These are phyloP conservation scores for Dendrocincla fuliginosa DNA, from an alignment of 2,797 vertebrate species.

Conservation along the genomic window DNA sequence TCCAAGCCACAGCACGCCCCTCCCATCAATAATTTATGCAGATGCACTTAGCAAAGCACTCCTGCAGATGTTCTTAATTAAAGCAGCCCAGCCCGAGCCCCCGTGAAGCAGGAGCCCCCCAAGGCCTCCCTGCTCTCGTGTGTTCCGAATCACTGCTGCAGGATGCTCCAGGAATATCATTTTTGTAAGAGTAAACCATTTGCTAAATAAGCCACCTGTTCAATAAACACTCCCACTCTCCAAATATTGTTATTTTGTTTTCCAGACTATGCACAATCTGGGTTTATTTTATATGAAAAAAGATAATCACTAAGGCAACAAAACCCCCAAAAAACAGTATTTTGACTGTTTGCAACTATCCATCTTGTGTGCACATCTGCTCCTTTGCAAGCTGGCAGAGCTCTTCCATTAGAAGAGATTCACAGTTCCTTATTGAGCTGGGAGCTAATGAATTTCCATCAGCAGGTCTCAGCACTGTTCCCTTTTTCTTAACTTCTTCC, in stretches of 20 bases:
- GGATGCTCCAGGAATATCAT: background rate
- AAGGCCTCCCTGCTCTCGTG: background rate
- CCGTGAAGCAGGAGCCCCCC: background rate
- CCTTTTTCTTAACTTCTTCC: background rate
- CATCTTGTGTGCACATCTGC: slow-evolving; percentile 61
- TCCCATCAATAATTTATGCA: background rate
- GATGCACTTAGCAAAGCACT: background rate
- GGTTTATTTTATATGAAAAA: slow-evolving; percentile 56
- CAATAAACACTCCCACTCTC: slow-evolving; percentile 47
- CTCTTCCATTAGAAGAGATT: background rate
- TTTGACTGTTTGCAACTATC: slow-evolving; percentile 41
- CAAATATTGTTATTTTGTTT: slow-evolving; percentile 61
- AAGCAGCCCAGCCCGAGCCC: background rate
- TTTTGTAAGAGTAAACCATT: background rate
- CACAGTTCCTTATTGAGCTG: background rate
- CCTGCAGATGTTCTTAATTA: slow-evolving; percentile 37
- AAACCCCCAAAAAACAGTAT: background rate
- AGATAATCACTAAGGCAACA: slow-evolving; percentile 16
- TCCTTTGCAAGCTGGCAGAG: slow-evolving; percentile 34
- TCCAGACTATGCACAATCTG: slow-evolving; percentile 51
- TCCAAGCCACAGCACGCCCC: background rate
- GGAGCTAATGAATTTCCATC: slow-evolving; percentile 30
- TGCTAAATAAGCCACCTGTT: slow-evolving; percentile 59
- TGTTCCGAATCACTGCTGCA: background rate
- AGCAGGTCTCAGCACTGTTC: background rate